phyloP scores from a whole-genome alignment of 2,113 vertebrate species.

The Talpa occidentalis region DNA sequence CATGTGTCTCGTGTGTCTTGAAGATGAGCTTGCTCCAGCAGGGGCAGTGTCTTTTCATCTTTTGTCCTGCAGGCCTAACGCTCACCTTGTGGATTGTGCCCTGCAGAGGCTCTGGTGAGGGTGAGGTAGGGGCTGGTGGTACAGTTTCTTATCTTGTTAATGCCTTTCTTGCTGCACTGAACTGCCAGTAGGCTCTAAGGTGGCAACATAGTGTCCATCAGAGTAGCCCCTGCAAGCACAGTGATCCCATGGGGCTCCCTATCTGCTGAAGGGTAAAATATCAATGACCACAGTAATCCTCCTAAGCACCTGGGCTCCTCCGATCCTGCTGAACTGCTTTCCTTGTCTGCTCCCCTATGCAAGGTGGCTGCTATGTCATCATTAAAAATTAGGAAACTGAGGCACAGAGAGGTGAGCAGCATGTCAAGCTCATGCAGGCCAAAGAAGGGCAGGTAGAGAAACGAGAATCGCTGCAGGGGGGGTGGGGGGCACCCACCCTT shows the following conservation, averaged over 20 bases:
- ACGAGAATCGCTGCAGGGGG: too few relatives aligned
- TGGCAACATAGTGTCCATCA: accelerated
- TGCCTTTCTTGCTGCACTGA: neutral
- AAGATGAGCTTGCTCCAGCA: neutral
- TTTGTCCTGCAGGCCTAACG: neutral
- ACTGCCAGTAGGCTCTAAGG: neutral
- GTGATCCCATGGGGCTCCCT: accelerated
- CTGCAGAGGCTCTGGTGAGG: neutral
- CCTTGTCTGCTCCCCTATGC: neutral
- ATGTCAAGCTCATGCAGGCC: neutral
- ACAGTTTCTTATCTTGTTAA: neutral
- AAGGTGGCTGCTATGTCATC: neutral
- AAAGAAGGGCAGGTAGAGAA: neutral
- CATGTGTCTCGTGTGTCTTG: too few relatives aligned
- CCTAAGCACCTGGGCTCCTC: accelerated
- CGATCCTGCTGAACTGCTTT: neutral
- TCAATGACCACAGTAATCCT: accelerated
- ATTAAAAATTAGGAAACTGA: neutral
- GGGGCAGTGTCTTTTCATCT: neutral
- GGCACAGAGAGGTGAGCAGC: neutral
- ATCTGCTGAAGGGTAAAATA: neutral
- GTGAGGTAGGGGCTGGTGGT: accelerated
- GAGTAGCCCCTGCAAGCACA: neutral
- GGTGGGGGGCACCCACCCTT: too few relatives aligned
- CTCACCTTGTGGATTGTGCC: neutral